These are phyloP conservation scores for Batillaria attramentaria DNA, from an alignment of 1,140 invertebrate genomes.

Conservation along the genomic window DNA sequence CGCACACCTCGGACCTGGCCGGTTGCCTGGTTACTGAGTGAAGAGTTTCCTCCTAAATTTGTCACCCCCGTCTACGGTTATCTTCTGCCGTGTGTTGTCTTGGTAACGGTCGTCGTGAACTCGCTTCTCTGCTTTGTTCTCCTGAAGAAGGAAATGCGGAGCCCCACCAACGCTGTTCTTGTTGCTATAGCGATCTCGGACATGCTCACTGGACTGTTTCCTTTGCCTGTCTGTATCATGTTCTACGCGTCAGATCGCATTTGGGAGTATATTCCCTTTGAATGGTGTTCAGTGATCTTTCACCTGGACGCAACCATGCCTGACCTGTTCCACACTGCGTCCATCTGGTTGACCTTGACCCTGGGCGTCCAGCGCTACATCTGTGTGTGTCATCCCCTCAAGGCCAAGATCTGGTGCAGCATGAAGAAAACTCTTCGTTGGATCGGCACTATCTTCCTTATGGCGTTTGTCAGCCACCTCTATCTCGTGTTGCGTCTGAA, in stretches of 20 bases:
- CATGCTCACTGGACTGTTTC: conserved; percentile 91
- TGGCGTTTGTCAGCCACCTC: conserved; percentile 84
- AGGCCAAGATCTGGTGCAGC: conserved; percentile 89
- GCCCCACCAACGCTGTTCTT: conserved; percentile 81
- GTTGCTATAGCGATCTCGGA: conserved; percentile 92
- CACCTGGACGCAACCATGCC: conserved; percentile 80
- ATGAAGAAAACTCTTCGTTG: conserved; percentile 85
- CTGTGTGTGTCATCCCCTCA: conserved; percentile 90
- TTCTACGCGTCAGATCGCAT: conserved; percentile 93
- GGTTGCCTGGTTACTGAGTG: too few relatives aligned
- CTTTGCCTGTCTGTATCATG: conserved; percentile 89
- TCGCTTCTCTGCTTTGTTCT: conserved; percentile 86
- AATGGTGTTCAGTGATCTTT: conserved; percentile 72
- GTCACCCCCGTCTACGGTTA: conserved; percentile 72
- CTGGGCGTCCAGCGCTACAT: conserved; percentile 90
- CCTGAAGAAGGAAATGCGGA: conserved; percentile 77
- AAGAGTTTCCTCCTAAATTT: too few relatives aligned
- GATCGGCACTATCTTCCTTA: conserved; percentile 81
- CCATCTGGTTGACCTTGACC: conserved; percentile 89
- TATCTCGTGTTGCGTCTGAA: conserved; percentile 82
- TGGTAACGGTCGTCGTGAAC: conserved; percentile 90
- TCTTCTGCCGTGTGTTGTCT: conserved; percentile 85
- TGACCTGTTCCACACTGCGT: conserved; percentile 91
- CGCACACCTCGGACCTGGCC: too few relatives aligned
- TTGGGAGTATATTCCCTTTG: conserved; percentile 71